Base-by-base conservation (phyloP, 2,797 vertebrate species). In the Pangasius sanitwongsei region DNA sequence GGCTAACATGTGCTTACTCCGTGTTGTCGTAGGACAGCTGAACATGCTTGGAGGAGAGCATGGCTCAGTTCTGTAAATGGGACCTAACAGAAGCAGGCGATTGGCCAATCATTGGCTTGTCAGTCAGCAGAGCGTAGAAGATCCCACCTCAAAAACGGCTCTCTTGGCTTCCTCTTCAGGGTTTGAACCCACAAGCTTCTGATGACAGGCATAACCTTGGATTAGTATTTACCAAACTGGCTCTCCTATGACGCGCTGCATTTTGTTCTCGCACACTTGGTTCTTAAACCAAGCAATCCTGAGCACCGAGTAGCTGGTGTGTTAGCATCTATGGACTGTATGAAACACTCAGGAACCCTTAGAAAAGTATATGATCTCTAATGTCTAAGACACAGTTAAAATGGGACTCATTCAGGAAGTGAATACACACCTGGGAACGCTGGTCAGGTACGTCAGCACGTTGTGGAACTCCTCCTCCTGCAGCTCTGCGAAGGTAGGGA, bases 371-470 rank as follows among this genome's bases (percentile, higher is more conserved):
- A 82, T 6, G 4, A 41, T 67, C 41, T 41, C 31, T 12, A 37
- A 59, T 59, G 13, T 13, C 18, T 61, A 34, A 28, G 25, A 48
- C 13, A 50, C 6, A 55, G 23, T 25, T 85, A 70, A 70, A 83
- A 72, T 1, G 13, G 18, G 9, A 87, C 28, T 67, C 4, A 3
- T 34, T 31, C 12, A 78, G 15, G n/a, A 74, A 41, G 9, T 11
- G 67, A 50, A 23, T 67, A 15, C 94, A 92, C 91, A 99, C 98
- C 97, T 99, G 88, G 98, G 98, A 28, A 99, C 96, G 82, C 98
- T 98, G 0, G 98, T 99, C 93, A 99, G 95, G 93, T 99, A 99
- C 9, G 97, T 98, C 90, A 99, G 95, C 90, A 99, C 98, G 13
- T 97, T 98, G 94, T 98, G 98, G 94, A 99, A 99, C 90, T 99